Conservation (phyloP, 1,140 invertebrate species). For the Aphelinus certus region DNA sequence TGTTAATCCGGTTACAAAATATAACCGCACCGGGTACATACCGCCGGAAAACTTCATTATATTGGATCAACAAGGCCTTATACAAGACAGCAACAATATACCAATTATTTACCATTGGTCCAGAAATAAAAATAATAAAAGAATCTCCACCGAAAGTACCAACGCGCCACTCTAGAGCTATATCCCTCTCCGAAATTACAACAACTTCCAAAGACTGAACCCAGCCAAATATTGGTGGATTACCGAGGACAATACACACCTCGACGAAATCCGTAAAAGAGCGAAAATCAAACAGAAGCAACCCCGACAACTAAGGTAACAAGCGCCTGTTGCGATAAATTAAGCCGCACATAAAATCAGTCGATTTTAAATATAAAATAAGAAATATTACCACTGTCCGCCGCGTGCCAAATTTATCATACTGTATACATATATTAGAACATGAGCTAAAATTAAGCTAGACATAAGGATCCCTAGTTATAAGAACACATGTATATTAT, state of each 20-base stretch:
- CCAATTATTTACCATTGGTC: conserved; percentile 12
- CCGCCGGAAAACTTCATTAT: conserved; percentile 8
- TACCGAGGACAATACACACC: not conserved
- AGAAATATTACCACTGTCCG: no score
- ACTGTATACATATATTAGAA: no score
- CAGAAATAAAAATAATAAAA: not conserved
- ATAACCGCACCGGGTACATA: not conserved
- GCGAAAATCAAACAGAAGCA: no score
- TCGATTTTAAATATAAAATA: no score
- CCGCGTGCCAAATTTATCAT: no score
- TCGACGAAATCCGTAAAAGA: no score
- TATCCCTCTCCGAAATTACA: not conserved
- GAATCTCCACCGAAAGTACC: not conserved
- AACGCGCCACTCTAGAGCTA: not conserved
- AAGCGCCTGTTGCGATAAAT: no score
- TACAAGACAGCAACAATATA: conserved; percentile 15
- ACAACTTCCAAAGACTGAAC: not conserved
- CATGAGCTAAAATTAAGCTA: no score
- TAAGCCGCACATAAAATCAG: no score
- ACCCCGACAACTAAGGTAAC: no score
- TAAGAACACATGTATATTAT: no score
- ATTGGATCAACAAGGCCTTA: not conserved
- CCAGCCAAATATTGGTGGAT: not conserved
- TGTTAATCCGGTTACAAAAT: not conserved
- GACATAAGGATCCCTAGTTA: no score